These are phyloP conservation scores for Heliconius hewitsoni DNA, from an alignment of 1,140 invertebrate genomes.

Conservation along the genomic window DNA sequence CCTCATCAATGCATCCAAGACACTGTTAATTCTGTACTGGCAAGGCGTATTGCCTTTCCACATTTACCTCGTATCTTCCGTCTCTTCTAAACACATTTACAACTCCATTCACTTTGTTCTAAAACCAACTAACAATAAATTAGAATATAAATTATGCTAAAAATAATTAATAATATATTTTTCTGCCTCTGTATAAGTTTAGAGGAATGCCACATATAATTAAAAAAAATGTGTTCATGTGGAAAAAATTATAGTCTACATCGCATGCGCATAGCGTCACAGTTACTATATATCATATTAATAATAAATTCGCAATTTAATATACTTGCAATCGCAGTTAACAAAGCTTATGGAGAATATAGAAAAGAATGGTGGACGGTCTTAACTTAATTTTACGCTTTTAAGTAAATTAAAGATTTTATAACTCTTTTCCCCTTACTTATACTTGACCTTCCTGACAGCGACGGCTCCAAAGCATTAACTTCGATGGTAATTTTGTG, in stretches of 20 bases:
- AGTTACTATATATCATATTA: slow-evolving; percentile 17
- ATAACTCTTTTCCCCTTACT: neutral
- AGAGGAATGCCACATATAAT: neutral
- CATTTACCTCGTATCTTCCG: too few species aligned
- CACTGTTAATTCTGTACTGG: too few species aligned
- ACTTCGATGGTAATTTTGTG: neutral
- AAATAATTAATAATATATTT: too few species aligned
- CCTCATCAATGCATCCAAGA: too few species aligned
- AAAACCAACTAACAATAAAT: too few species aligned
- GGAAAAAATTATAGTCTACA: slow-evolving; percentile 21
- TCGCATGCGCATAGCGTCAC: slow-evolving; percentile 48
- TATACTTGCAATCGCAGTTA: slow-evolving; percentile 41
- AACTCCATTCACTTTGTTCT: too few species aligned
- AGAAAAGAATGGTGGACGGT: neutral
- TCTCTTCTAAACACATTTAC: too few species aligned
- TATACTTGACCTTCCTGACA: neutral
- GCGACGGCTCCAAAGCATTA: neutral
- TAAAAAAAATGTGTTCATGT: neutral
- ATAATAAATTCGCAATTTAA: slow-evolving; percentile 41
- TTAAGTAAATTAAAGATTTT: neutral
- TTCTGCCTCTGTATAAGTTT: neutral
- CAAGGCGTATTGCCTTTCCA: too few species aligned
- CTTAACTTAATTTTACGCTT: neutral
- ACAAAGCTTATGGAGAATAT: slow-evolving; percentile 27
- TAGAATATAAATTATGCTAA: too few species aligned